A percentile compares a stretch with the other conserved stretches of the same genome.
These are phyloP conservation scores for Morinoia aosen DNA, from an alignment of 2,888 invertebrate species.

Conservation along the genomic window DNA sequence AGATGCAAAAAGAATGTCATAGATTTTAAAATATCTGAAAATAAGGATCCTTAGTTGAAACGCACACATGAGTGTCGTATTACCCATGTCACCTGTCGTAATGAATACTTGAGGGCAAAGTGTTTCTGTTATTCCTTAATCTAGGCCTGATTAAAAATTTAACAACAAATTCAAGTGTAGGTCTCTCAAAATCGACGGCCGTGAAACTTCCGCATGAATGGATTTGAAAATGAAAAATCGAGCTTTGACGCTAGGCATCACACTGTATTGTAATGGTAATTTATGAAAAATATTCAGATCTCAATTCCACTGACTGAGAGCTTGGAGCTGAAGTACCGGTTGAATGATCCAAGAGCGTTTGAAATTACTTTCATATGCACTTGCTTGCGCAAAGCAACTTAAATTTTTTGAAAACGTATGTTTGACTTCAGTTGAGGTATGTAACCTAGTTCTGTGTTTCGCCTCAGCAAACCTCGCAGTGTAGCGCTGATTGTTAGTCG, in stretches of 20 bases:
- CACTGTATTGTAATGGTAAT: not conserved
- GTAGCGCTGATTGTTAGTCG: not conserved
- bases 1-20: too few relatives aligned
- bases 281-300: not conserved
- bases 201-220: not conserved
- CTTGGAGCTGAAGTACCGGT: not conserved
- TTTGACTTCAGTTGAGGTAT: not conserved
- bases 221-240: not conserved
- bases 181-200: not conserved
- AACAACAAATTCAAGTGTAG: not conserved
- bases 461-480: not conserved
- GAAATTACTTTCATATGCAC: not conserved
- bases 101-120: too few relatives aligned
- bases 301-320: not conserved
- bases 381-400: not conserved
- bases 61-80: too few relatives aligned
- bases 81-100: too few relatives aligned
- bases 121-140: too few relatives aligned
- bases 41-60: too few relatives aligned
- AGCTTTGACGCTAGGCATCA: not conserved
- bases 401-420: not conserved
- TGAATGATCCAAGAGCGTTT: not conserved
- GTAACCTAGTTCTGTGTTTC: not conserved
- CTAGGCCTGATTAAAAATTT: too few relatives aligned
- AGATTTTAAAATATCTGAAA: too few relatives aligned